Base-by-base conservation (phyloP, 2,797 vertebrate genomes). In the Pipistrellus nathusii region DNA sequence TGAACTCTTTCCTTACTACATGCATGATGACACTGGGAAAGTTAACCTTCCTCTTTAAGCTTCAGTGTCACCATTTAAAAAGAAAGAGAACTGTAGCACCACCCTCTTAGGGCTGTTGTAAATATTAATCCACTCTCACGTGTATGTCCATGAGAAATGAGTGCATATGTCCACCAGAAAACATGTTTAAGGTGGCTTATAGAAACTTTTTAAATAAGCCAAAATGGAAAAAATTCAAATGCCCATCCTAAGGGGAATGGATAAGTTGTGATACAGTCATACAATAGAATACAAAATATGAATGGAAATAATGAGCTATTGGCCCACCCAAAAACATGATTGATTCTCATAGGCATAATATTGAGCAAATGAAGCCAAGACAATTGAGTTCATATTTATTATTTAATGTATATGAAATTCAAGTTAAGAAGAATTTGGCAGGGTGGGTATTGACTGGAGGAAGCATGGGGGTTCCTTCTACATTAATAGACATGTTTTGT, bases 141-240 rank as follows among this genome's bases (percentile, higher is more conserved):
- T n/a, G 14, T 32, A 4, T 38, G 4, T n/a, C 44, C 72, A 27
- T 35, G 27, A 76, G 25, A 76, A 84, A 81, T 62, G 30, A 91
- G 8, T 55, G 6, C 17, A 5, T 32, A 0, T 86, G 25, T 38
- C 76, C 73, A 92, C 77, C 53, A 14, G 35, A 69, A 87, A 32
- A 53, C 14, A 41, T 32, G 21, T 90, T 85, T 48, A 59, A 25
- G 17, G 80, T 35, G 64, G 23, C 41, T 68, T 32, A 38, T 55
- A 64, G 77, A 23, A 85, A 13, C 71, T 57, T 46, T 76, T 41
- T 38, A 4, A 25, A 68, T 73, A 78, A 90, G 38, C 10, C 57
- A 68, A 95, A 81, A 48, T 91, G 46, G 21, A 44, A 68, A 93
- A n/a, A 82, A 38, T 21, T 82, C 35, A 83, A 71, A 71, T 51